Conservation (phyloP, 2,888 invertebrate genomes). For the Danaus chrysippus region DNA sequence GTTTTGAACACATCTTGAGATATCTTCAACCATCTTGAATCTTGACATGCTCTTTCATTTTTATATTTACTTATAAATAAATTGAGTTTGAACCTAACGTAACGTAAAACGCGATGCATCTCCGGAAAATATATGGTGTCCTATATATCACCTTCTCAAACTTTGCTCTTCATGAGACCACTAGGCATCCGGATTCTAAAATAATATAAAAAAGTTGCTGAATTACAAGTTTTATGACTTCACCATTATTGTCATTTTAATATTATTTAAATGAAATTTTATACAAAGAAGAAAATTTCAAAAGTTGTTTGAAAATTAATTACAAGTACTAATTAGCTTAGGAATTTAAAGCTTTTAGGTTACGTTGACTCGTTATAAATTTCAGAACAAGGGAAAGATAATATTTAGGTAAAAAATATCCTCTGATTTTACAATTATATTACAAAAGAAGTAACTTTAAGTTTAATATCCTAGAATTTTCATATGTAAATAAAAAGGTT, state of each 20-base stretch:
- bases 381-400: no score
- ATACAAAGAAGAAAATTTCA: no score
- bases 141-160: slow-evolving; percentile 24
- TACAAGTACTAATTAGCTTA: no score
- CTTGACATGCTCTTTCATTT: slow-evolving; percentile 28
- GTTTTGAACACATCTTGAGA: slow-evolving; percentile 22
- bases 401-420: no score
- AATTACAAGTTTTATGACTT: not conserved
- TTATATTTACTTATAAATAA: slow-evolving; percentile 35
- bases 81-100: slow-evolving; percentile 33
- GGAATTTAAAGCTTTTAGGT: no score
- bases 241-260: no score
- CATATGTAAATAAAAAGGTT: slow-evolving; percentile 1
- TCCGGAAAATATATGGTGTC: slow-evolving; percentile 17
- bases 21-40: no score
- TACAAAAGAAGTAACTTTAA: not conserved
- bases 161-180: slow-evolving; percentile 18
- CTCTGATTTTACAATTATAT: no score
- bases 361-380: no score
- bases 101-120: slow-evolving; percentile 29
- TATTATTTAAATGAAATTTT: no score
- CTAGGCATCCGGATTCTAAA: slow-evolving; percentile 8
- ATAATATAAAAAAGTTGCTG: slow-evolving; percentile 1
- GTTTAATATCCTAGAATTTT: no score
- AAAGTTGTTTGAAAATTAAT: no score